Conservation (phyloP, 2,888 invertebrate species). For the Noctua janthe region DNA sequence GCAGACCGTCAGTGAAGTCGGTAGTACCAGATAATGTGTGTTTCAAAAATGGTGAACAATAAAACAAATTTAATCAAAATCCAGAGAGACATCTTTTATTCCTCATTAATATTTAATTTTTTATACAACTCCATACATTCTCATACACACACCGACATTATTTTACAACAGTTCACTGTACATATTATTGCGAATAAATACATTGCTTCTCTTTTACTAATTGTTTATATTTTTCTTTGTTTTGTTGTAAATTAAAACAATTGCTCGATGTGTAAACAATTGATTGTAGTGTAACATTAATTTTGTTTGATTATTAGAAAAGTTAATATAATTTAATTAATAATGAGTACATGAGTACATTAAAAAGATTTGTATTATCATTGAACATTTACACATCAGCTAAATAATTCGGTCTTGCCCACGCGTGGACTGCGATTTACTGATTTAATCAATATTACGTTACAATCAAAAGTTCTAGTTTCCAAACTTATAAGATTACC, state of each 20-base stretch:
- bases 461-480: conserved; percentile 42
- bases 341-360: not conserved
- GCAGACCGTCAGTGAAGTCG: too few species aligned
- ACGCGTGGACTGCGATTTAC: not conserved
- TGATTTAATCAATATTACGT: conserved; percentile 20
- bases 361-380: not conserved
- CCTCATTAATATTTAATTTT: conserved; percentile 79
- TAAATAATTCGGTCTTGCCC: not conserved
- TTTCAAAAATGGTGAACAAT: conserved; percentile 47
- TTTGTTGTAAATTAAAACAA: conserved; percentile 69
- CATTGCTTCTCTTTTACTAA: conserved; percentile 79
- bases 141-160: conserved; percentile 82
- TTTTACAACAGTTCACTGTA: conserved; percentile 81
- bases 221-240: conserved; percentile 44
- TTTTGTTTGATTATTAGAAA: conserved; percentile 17
- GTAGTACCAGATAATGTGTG: not conserved
- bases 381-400: not conserved
- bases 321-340: not conserved
- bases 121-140: conserved; percentile 81
- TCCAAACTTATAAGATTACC: conserved; percentile 43
- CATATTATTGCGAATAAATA: conserved; percentile 88
- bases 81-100: conserved; percentile 88
- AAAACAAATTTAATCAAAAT: conserved; percentile 77
- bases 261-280: conserved; percentile 49
- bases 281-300: conserved; percentile 50